Percentiles rank a stretch among this genome's conserved stretches.
Conservation (phyloP, 2,888 invertebrate species). For the Drosophila mayaguana region DNA sequence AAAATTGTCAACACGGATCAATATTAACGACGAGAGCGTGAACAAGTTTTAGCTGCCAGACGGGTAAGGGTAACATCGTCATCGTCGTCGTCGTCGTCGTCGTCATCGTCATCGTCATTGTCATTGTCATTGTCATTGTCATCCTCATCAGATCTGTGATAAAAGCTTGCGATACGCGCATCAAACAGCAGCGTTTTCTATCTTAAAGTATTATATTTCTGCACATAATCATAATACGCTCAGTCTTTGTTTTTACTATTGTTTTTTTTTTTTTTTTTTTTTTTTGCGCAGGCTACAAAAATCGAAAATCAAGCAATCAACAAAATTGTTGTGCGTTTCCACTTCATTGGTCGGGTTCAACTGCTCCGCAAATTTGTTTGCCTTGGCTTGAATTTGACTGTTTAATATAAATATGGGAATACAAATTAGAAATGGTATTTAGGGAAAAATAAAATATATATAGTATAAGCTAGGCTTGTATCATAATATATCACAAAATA, state of each 20-base stretch:
- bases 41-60: constrained; percentile 19
- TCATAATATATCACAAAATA: too few species aligned
- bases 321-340: constrained; percentile 49
- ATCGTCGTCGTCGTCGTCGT: constrained; percentile 25
- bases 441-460: too few species aligned
- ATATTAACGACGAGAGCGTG: constrained; percentile 35
- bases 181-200: constrained; percentile 59
- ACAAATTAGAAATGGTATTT: background rate
- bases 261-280: constrained; percentile 9
- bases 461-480: too few species aligned
- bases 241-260: constrained; percentile 7
- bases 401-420: background rate
- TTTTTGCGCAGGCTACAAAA: constrained; percentile 30
- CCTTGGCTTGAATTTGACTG: constrained; percentile 4
- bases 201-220: constrained; percentile 70
- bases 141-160: constrained; percentile 45
- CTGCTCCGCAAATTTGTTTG: constrained; percentile 23
- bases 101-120: constrained; percentile 31
- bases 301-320: constrained; percentile 61
- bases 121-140: background rate
- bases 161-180: constrained; percentile 41
- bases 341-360: constrained; percentile 35
- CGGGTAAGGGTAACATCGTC: constrained; percentile 30
- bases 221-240: constrained; percentile 61
- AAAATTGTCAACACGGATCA: constrained; percentile 76